Percentiles rank a stretch among this genome's conserved stretches.
Evolutionary conservation across 2,113 vertebrate species (phyloP).

Genomic region (Corvus cornix): DNA sequence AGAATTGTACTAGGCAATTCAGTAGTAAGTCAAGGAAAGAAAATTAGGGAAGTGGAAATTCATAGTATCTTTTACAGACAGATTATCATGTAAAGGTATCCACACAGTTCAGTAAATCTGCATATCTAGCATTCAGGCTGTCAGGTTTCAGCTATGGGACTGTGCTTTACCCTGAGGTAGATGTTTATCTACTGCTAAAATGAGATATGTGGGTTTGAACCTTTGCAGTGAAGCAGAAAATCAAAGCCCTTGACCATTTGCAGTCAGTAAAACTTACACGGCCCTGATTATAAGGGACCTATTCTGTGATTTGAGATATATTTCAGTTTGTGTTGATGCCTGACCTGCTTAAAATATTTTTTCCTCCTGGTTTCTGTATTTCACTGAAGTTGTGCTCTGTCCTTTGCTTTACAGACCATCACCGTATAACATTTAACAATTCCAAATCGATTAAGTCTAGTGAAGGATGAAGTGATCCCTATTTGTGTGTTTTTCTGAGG

Average conservation of each 20-base stretch:
- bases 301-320: not conserved
- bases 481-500: not conserved
- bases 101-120: not conserved
- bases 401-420: not conserved
- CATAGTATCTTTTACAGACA: not conserved
- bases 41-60: not conserved
- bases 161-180: not conserved
- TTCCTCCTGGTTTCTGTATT: not conserved
- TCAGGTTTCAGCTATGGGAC: not conserved
- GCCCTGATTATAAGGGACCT: not conserved
- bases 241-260: not conserved
- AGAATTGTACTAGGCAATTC: not conserved
- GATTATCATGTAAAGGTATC: not conserved
- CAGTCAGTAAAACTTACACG: not conserved
- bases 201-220: not conserved
- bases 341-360: not conserved
- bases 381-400: not conserved
- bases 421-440: not conserved
- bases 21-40: not conserved
- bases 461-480: not conserved
- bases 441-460: not conserved
- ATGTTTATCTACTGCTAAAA: not conserved
- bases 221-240: not conserved
- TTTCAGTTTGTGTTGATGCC: not conserved
- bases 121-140: not conserved